Base-by-base conservation (phyloP, 2,113 vertebrate genomes). In the Trogon surrucura region DNA sequence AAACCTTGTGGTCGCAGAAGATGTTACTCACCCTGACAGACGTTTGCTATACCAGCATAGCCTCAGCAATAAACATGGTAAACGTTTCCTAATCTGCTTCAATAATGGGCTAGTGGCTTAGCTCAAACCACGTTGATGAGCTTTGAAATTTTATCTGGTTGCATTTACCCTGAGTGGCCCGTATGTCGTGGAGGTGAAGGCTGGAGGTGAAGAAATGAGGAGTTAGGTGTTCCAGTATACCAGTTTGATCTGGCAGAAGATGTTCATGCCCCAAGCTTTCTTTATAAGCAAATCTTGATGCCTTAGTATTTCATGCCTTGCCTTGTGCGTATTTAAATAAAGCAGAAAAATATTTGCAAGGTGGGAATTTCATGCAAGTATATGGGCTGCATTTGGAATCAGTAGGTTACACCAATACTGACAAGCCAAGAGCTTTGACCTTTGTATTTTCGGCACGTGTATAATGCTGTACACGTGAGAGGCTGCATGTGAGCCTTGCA, bases 171-270 rank as follows among this genome's bases (percentile, higher is more conserved):
- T 71, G 32, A 47, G 16, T 8, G 6, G 16, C n/a, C 51, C 48
- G 4, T 4, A 1, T 5, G 69, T 25, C 0, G 0, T 2, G 2
- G 34, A 87, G 26, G 29, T 88, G 41, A 69, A 41, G 50, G 6
- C 16, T 90, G 7, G 2, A 20, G 70, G 7, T n/a, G n/a, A 13
- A 36, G 44, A 89, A 67, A 82, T 0, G 5, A 57, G 45, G 20
- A 44, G 8, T 13, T 61, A 45, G 18, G 27, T 51, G 17, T 67
- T 81, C 53, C 44, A 26, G 20, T 56, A 14, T 13, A 81, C 23
- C 13, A 29, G 38, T 22, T 57, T 80, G 41, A 48, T 66, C 34
- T 32, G 22, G 10, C 19, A 69, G 53, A 89, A 79, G 6, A 34
- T 8, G 50, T 36, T 36, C 5, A 12, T n/a, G 26, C 6, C 21